Evolutionary conservation across 2,113 vertebrate species (phyloP).

Genomic region (Orycteropus afer): DNA sequence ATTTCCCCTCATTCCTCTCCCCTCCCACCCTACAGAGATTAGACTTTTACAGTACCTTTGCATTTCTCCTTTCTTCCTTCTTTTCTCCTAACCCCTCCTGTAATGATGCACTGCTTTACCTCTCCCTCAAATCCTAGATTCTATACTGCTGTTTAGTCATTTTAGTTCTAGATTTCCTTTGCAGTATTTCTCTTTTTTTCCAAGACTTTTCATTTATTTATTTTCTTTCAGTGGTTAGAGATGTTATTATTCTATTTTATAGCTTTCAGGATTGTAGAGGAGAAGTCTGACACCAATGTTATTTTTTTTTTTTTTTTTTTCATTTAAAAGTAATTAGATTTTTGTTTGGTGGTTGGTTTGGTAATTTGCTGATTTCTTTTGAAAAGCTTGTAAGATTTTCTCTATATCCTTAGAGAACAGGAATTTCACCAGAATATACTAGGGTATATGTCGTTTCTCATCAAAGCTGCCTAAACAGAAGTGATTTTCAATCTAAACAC

Average conservation of each 20-base stretch:
- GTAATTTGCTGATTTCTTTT: not conserved
- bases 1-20: no score
- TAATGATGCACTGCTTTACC: not conserved
- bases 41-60: not conserved
- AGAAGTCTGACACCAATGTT: not conserved
- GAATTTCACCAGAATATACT: not conserved
- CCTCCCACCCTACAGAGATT: not conserved
- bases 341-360: not conserved
- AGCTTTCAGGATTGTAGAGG: not conserved
- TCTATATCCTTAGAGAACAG: not conserved
- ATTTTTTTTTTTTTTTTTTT: not conserved
- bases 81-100: not conserved
- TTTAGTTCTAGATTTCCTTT: not conserved
- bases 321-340: not conserved
- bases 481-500: not conserved
- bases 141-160: not conserved
- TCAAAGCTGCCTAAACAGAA: not conserved
- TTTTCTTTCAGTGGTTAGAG: not conserved
- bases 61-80: not conserved
- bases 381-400: not conserved
- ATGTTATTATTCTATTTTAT: not conserved
- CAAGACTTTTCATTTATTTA: not conserved
- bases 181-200: not conserved
- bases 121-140: not conserved
- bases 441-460: not conserved